These are phyloP conservation scores for Anguilla rostrata DNA, from an alignment of 2,113 vertebrate genomes.

Conservation along the genomic window DNA sequence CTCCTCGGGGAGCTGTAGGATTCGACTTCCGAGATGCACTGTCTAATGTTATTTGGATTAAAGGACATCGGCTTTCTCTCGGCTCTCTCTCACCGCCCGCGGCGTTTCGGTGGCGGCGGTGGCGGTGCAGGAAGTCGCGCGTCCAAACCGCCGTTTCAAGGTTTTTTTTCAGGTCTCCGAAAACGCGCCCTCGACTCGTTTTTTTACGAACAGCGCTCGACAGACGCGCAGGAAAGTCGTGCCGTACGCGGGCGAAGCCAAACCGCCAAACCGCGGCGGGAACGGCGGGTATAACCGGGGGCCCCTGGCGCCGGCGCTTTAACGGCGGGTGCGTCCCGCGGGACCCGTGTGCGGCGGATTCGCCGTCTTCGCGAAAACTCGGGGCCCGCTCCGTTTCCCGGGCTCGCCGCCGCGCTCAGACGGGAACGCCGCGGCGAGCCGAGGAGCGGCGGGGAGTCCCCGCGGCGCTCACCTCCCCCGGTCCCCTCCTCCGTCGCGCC, in stretches of 20 bases:
- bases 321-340: neutral
- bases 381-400: slow-evolving; percentile 46
- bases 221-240: neutral
- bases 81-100: neutral
- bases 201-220: neutral
- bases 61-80: slow-evolving; percentile 11
- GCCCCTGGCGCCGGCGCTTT: neutral
- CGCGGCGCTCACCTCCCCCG: slow-evolving; percentile 46
- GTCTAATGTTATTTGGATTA: slow-evolving; percentile 16
- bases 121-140: neutral
- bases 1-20: slow-evolving; percentile 2
- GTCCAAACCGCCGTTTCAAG: neutral
- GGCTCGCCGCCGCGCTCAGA: slow-evolving; percentile 54
- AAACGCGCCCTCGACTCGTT: neutral
- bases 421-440: slow-evolving; percentile 60
- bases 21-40: neutral
- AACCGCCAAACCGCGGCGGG: neutral
- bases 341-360: neutral
- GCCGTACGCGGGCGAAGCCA: neutral
- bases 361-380: slow-evolving; percentile 13
- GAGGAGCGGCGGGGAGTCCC: slow-evolving; percentile 49
- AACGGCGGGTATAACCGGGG: neutral
- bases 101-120: neutral
- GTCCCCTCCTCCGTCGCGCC: slow-evolving; percentile 60
- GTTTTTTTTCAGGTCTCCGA: neutral